Conservation (phyloP, 2,113 vertebrate genomes). For the Chlorodrepanis virens region DNA sequence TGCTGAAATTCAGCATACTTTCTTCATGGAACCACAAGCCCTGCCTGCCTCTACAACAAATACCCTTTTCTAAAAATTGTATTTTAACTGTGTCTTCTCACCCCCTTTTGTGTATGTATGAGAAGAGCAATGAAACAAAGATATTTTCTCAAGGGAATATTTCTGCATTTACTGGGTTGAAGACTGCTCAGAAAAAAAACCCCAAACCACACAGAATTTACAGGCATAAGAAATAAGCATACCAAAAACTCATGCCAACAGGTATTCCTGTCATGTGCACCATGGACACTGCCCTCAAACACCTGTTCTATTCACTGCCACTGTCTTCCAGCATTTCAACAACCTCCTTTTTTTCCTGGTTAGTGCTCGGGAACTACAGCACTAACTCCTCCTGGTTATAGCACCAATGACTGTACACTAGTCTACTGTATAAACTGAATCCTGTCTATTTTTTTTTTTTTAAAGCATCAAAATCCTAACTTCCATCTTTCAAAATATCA, state of each 20-base stretch:
- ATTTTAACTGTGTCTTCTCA: background rate
- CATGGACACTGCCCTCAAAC: fast-evolving
- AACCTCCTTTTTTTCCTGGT: background rate
- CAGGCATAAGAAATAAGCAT: background rate
- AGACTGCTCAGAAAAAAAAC: background rate
- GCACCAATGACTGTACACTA: background rate
- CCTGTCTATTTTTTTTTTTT: background rate
- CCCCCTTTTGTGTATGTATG: background rate
- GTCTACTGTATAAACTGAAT: constrained; percentile 1
- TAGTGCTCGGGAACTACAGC: background rate
- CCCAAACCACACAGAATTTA: background rate
- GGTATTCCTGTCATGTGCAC: background rate
- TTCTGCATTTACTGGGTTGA: background rate
- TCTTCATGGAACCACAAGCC: background rate
- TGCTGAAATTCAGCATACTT: background rate
- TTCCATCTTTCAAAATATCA: constrained; percentile 37
- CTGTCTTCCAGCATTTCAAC: background rate
- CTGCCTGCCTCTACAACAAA: background rate
- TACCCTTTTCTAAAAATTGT: background rate
- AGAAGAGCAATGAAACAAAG: background rate
- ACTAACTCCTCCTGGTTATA: background rate
- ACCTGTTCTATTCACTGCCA: background rate
- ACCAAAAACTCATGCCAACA: fast-evolving
- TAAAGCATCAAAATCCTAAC: background rate
- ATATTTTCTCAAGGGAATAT: background rate